Percentiles rank a stretch among this genome's conserved stretches.
Evolutionary conservation across 2,888 invertebrate species (phyloP).

Genomic region (Suillia variegata): DNA sequence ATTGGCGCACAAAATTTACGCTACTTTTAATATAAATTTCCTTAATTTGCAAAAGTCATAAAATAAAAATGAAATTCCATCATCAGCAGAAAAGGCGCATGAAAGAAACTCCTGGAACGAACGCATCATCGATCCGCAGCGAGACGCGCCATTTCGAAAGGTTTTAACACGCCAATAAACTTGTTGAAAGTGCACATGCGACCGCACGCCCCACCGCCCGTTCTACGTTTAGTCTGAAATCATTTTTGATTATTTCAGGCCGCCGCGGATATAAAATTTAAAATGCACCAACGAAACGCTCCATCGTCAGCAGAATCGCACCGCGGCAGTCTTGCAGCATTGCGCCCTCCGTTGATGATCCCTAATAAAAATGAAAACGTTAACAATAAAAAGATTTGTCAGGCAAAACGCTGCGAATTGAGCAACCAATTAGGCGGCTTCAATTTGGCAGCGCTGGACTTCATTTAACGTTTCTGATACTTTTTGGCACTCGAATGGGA

Average conservation of each 20-base stretch:
- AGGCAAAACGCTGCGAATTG: neutral
- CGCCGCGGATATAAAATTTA: neutral
- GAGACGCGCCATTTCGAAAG: neutral
- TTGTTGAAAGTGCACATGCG: neutral
- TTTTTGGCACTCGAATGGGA: neutral
- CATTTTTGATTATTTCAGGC: neutral
- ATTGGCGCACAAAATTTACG: conserved; percentile 32
- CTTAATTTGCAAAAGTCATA: conserved; percentile 33
- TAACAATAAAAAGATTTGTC: neutral
- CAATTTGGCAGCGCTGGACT: neutral
- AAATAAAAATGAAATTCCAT: conserved; percentile 36
- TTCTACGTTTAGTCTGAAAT: too few species aligned
- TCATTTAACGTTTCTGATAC: neutral
- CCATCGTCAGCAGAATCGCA: neutral
- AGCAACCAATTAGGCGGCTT: neutral
- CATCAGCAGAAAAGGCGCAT: conserved; percentile 13
- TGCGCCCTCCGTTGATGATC: neutral
- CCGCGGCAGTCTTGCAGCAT: too few species aligned
- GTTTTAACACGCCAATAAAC: conserved; percentile 2
- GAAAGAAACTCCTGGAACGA: neutral
- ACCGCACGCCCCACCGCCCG: too few species aligned
- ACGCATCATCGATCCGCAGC: neutral
- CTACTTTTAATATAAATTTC: conserved; percentile 34
- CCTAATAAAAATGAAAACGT: neutral
- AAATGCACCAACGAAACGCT: neutral